Evolutionary conservation across 2,113 vertebrate genomes (phyloP).

Genomic region (Malurus cyaneus): DNA sequence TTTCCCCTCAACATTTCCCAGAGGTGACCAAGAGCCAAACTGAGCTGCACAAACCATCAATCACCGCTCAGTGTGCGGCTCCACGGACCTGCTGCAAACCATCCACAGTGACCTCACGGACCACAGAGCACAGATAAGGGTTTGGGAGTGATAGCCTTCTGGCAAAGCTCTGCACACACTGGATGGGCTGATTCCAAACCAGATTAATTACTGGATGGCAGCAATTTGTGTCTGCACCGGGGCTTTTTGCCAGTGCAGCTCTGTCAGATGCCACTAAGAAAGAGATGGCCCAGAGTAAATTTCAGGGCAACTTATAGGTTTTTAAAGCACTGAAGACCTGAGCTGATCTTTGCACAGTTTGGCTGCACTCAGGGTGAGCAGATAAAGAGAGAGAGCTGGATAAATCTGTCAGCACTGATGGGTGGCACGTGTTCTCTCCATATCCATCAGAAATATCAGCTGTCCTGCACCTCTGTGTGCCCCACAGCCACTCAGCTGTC

Average conservation of each 20-base stretch:
- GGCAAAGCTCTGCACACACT: fast-evolving
- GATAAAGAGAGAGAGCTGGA: background rate
- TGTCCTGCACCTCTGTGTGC: background rate
- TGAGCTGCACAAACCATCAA: background rate
- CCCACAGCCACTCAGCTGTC: background rate
- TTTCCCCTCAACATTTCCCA: background rate
- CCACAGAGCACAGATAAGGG: background rate
- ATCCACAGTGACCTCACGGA: background rate
- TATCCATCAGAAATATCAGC: background rate
- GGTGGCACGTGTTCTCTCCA: background rate
- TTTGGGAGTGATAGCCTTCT: background rate
- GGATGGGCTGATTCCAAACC: background rate
- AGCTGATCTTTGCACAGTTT: background rate
- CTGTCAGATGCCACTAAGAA: background rate
- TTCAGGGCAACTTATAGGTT: background rate
- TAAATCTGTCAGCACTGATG: background rate
- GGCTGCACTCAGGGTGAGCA: background rate
- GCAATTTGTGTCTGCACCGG: background rate
- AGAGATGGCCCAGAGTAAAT: background rate
- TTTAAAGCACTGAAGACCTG: background rate
- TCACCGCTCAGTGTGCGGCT: background rate
- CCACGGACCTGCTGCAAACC: background rate
- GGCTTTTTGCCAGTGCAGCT: background rate
- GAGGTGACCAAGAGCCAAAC: background rate
- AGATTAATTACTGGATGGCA: background rate